phyloP scores from a whole-genome alignment of 2,888 invertebrate species.

The Adelphocoris suturalis region DNA sequence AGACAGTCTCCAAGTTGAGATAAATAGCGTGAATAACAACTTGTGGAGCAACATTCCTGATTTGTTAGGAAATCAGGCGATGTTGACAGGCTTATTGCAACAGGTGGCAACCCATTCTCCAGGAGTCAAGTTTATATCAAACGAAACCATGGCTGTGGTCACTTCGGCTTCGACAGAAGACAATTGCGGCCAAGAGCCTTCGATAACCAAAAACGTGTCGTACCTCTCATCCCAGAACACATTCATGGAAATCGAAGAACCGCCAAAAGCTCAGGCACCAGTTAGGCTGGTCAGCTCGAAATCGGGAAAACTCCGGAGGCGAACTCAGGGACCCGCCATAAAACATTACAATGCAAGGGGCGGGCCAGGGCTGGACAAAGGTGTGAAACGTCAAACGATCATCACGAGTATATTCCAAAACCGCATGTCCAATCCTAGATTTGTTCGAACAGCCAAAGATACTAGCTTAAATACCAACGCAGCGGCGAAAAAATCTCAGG shows the following conservation, averaged over 20 bases:
- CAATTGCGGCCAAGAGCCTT: not conserved
- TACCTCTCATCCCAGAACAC: not conserved
- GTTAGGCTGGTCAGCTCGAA: not conserved
- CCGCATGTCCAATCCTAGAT: not conserved
- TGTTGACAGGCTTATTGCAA: not conserved
- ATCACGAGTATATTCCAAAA: constrained; percentile 4
- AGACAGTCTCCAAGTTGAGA: not conserved
- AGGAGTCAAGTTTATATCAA: constrained; percentile 11
- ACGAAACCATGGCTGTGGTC: constrained; percentile 4
- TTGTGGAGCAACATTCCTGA: not conserved
- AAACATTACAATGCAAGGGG: not conserved
- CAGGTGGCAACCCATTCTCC: not conserved
- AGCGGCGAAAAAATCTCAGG: not conserved
- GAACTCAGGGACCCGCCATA: not conserved
- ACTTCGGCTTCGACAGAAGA: not conserved
- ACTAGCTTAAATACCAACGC: not conserved
- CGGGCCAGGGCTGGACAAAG: not conserved
- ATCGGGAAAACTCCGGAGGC: not conserved
- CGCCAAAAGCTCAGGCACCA: not conserved
- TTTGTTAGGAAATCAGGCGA: not conserved
- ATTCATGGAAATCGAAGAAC: not conserved
- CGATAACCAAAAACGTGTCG: not conserved
- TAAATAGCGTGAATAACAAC: not conserved
- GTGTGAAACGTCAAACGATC: not conserved
- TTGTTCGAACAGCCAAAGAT: not conserved